Percentiles rank a stretch among this genome's conserved stretches.
Evolutionary conservation across 2,888 invertebrate species (phyloP).

Genomic region (Drosophila melanocephala): DNA sequence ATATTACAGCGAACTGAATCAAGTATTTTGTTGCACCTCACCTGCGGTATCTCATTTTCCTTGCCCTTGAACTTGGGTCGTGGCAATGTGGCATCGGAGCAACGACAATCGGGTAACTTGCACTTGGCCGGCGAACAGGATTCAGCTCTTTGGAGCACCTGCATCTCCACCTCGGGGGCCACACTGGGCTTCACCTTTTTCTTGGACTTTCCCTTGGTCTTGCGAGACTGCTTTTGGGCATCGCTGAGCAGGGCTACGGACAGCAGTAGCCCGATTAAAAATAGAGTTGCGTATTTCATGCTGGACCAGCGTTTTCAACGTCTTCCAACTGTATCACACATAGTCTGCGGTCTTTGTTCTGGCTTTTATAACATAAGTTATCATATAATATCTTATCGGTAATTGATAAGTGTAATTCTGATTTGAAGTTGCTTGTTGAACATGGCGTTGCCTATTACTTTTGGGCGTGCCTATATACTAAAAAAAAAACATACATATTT

Average conservation of each 20-base stretch:
- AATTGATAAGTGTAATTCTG: conserved; percentile 30
- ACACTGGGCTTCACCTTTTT: conserved; percentile 39
- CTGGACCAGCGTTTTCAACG: conserved; percentile 16
- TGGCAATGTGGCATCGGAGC: conserved; percentile 75
- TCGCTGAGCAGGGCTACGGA: conserved; percentile 29
- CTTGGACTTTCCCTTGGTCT: conserved; percentile 55
- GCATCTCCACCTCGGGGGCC: conserved; percentile 8
- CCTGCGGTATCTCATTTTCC: conserved; percentile 82
- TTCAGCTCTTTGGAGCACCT: conserved; percentile 55
- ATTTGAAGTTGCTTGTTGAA: conserved; percentile 55
- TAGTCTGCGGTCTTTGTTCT: background rate
- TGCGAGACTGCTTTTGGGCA: conserved; percentile 46
- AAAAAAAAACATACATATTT: background rate
- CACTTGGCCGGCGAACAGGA: conserved; percentile 69
- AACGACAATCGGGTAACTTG: conserved; percentile 81
- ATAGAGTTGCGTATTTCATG: conserved; percentile 54
- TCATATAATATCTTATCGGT: conserved; percentile 53
- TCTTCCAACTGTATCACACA: conserved; percentile 12
- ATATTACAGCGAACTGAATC: background rate
- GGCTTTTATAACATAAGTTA: conserved; percentile 47
- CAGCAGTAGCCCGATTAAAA: conserved; percentile 58
- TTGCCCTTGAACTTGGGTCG: conserved; percentile 71
- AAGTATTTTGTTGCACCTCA: conserved; percentile 25
- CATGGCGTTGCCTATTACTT: conserved; percentile 32
- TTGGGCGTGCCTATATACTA: conserved; percentile 51